A percentile compares a stretch with the other conserved stretches of the same genome.
phyloP scores from a whole-genome alignment of 2,888 invertebrate genomes.

The Drosophila vallismaia region DNA sequence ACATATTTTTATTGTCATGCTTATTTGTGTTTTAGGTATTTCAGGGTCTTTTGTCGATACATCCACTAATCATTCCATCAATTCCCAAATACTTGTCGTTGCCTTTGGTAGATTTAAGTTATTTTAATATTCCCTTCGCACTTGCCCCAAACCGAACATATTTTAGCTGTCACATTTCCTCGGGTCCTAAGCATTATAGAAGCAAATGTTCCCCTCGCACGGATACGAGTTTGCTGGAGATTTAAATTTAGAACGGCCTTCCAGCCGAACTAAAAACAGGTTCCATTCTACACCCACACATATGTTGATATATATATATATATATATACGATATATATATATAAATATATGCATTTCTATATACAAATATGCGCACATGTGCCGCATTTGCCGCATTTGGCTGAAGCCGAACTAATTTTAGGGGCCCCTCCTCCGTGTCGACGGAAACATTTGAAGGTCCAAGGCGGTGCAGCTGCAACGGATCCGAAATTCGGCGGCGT shows the following conservation, averaged over 20 bases:
- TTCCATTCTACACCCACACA: conserved; percentile 48
- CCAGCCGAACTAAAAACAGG: conserved; percentile 59
- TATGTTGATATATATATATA: background rate
- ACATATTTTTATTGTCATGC: conserved; percentile 21
- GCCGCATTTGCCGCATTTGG: conserved; percentile 53
- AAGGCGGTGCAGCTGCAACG: conserved; percentile 64
- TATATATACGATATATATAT: background rate
- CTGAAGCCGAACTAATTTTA: conserved; percentile 61
- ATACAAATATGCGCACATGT: conserved; percentile 30
- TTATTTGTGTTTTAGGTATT: conserved; percentile 56
- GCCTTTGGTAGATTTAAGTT: background rate
- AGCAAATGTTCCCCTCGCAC: conserved; percentile 42
- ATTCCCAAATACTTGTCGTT: conserved; percentile 26
- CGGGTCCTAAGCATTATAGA: conserved; percentile 53
- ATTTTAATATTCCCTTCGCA: conserved; percentile 6
- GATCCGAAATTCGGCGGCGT: conserved; percentile 61
- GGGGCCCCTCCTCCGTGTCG: conserved; percentile 15
- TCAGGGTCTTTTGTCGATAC: background rate
- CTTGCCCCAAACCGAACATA: conserved; percentile 11
- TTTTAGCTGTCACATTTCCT: conserved; percentile 53
- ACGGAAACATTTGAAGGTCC: conserved; percentile 55
- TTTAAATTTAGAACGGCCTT: conserved; percentile 64
- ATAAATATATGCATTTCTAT: background rate
- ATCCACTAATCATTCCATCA: conserved; percentile 14
- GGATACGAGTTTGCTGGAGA: conserved; percentile 3